Evolutionary conservation across 1,140 invertebrate species (phyloP).

Genomic region (Platorchestia sp.): DNA sequence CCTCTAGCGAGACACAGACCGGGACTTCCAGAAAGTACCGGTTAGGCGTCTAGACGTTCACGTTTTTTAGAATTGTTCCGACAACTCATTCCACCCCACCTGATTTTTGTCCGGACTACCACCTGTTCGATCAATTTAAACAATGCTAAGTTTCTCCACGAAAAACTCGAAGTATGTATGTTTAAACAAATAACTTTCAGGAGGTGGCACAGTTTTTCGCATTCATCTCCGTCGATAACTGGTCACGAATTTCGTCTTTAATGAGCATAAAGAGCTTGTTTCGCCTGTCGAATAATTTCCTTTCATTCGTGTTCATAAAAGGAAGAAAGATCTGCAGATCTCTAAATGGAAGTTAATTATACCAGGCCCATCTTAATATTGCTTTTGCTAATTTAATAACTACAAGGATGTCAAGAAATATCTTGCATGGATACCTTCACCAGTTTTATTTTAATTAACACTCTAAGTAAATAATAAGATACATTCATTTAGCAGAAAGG

Average conservation of each 20-base stretch:
- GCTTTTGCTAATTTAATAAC: too few species aligned
- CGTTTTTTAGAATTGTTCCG: constrained; percentile 10
- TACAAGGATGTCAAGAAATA: not conserved
- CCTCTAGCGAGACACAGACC: not conserved
- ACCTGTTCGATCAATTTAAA: not conserved
- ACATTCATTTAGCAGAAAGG: not conserved
- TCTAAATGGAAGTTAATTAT: not conserved
- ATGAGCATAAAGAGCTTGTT: not conserved
- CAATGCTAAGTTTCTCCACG: not conserved
- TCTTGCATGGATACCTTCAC: not conserved
- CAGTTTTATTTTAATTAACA: not conserved
- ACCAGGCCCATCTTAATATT: too few species aligned
- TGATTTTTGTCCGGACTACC: not conserved
- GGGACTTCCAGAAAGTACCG: not conserved
- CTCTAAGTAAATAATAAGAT: not conserved
- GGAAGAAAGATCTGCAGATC: not conserved
- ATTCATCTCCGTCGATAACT: not conserved
- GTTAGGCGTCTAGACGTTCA: constrained; percentile 17
- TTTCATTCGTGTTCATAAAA: not conserved
- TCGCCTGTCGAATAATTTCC: not conserved
- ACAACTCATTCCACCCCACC: not conserved
- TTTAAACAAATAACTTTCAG: not conserved
- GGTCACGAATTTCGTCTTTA: not conserved
- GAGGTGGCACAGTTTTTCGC: not conserved
- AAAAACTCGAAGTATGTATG: not conserved